Evolutionary conservation across 2,797 vertebrate species (phyloP).

Genomic region (Adelosebastes latens): DNA sequence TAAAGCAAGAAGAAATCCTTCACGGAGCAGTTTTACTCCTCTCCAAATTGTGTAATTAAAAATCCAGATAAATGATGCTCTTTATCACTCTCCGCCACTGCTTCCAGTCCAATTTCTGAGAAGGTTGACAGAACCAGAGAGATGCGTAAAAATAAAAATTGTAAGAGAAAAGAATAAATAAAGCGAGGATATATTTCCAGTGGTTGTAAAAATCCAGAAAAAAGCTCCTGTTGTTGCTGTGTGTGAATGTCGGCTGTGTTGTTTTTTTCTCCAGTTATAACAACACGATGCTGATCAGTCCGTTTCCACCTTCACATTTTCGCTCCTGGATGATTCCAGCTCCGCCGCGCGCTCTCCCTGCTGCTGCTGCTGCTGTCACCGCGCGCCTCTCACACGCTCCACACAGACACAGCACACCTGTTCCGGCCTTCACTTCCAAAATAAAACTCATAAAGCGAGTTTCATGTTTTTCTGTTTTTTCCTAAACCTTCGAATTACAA

Average conservation of each 20-base stretch:
- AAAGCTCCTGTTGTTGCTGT: conserved; percentile 18
- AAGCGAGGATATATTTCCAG: conserved; percentile 34
- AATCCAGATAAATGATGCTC: conserved; percentile 53
- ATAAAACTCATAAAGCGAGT: conserved; percentile 10
- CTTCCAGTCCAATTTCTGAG: conserved; percentile 36
- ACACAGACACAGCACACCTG: not conserved
- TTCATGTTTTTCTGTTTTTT: not conserved
- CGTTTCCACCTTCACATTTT: conserved; percentile 71
- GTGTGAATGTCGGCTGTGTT: not conserved
- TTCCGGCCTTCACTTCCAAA: conserved; percentile 43
- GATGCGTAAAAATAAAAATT: not conserved
- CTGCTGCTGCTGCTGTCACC: conserved; percentile 48
- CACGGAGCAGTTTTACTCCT: conserved; percentile 45
- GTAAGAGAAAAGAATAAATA: conserved; percentile 1
- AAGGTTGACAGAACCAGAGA: conserved; percentile 32
- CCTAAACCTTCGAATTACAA: accelerated
- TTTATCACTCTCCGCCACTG: conserved; percentile 37
- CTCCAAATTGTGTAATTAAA: conserved; percentile 14
- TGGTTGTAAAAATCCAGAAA: conserved; percentile 16
- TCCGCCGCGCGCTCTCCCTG: conserved; percentile 55
- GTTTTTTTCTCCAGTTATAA: not conserved
- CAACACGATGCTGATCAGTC: conserved; percentile 63
- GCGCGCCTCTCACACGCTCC: conserved; percentile 39
- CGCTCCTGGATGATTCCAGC: conserved; percentile 58
- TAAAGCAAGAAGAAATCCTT: conserved; percentile 47